Conservation (phyloP, 2,797 vertebrate species). For the Urophycis tenuis region DNA sequence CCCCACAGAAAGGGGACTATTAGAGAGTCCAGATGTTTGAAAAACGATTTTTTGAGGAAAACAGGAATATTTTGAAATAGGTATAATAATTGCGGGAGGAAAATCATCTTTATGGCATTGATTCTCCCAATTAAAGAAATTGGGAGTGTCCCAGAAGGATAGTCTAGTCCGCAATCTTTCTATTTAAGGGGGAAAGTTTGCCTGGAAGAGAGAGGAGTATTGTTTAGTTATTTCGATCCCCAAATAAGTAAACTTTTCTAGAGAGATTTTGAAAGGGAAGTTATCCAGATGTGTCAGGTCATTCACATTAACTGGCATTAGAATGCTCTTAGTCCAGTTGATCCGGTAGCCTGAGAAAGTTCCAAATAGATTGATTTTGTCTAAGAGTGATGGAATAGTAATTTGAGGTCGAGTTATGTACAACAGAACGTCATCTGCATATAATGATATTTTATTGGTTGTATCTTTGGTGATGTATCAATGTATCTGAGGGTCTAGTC, state of each 20-base stretch:
- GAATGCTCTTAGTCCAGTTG: constrained; percentile 17
- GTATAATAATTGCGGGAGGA: constrained; percentile 19
- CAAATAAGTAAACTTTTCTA: no score
- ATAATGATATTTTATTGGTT: constrained; percentile 14
- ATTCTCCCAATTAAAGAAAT: constrained; percentile 27
- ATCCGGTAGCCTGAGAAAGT: constrained; percentile 14
- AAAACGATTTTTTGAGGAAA: no score
- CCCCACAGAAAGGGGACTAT: no score
- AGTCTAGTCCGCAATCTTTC: no score
- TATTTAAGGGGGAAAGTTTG: no score
- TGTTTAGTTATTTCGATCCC: no score
- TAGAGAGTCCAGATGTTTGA: no score
- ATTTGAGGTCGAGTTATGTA: constrained; percentile 5
- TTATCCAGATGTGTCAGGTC: neutral
- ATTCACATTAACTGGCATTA: neutral
- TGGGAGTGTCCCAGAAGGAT: constrained; percentile 17
- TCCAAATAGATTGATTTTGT: constrained; percentile 14
- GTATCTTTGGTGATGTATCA: constrained; percentile 6
- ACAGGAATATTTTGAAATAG: no score
- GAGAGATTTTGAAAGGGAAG: neutral
- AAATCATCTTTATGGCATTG: constrained; percentile 29
- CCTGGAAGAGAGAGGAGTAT: no score
- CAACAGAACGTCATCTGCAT: no score
- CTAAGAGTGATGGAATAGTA: no score
- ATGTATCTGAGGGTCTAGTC: constrained; percentile 6